phyloP scores from a whole-genome alignment of 2,797 vertebrate genomes.

The Mormyrus hasselquistii region DNA sequence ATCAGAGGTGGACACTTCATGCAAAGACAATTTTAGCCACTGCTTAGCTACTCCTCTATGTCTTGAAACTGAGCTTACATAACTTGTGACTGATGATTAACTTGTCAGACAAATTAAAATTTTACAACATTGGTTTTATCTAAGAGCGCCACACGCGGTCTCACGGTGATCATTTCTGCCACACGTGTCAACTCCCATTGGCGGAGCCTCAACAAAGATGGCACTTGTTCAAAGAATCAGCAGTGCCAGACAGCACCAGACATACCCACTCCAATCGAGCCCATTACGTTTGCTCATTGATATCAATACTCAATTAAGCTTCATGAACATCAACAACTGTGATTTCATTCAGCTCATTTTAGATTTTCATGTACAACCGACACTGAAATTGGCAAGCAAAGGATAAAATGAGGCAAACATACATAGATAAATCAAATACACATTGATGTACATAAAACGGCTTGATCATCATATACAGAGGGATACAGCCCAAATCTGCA shows the following conservation, averaged over 20 bases:
- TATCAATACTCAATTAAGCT: not conserved
- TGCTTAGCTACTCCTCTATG: not conserved
- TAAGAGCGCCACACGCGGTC: not conserved
- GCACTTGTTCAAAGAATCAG: not conserved
- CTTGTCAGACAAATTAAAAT: not conserved
- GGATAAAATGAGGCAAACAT: not conserved
- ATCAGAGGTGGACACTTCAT: not conserved
- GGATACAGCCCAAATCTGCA: not conserved
- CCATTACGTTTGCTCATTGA: not conserved
- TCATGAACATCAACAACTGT: not conserved
- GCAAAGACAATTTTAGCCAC: not conserved
- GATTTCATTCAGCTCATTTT: not conserved
- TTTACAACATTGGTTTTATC: not conserved
- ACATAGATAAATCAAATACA: not conserved
- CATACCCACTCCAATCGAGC: not conserved
- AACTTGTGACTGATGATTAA: not conserved
- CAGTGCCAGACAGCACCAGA: not conserved
- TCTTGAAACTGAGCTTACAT: not conserved
- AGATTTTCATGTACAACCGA: not conserved
- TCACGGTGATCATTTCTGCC: not conserved
- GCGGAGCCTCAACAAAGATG: not conserved
- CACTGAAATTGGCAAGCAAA: not conserved
- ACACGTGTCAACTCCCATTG: not conserved
- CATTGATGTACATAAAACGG: not conserved
- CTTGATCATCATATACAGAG: not conserved